These are phyloP conservation scores for Hesperophylax magnus DNA, from an alignment of 1,140 invertebrate species.

Conservation along the genomic window DNA sequence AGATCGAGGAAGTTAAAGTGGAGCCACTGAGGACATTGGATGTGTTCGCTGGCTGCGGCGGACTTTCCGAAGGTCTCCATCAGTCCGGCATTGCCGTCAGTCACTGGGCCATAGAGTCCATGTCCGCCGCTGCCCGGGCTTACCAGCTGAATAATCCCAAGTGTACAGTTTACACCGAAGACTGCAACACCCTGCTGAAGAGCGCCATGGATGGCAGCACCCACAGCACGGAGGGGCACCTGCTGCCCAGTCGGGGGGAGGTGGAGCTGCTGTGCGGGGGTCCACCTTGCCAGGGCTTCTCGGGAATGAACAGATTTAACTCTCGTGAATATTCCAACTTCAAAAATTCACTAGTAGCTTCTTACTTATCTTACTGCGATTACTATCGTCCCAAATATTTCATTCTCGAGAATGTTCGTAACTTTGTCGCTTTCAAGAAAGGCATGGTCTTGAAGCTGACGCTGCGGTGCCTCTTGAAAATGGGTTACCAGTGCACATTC, in stretches of 20 bases:
- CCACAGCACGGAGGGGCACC: conserved; percentile 70
- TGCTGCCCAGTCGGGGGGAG: conserved; percentile 83
- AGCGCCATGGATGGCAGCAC: conserved; percentile 73
- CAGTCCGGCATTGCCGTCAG: conserved; percentile 79
- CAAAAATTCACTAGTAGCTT: conserved; percentile 90
- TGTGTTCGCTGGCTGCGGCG: conserved; percentile 93
- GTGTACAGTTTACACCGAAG: conserved; percentile 83
- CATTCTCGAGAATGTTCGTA: conserved; percentile 89
- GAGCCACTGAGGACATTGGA: conserved; percentile 79
- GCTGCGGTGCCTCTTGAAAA: conserved; percentile 81
- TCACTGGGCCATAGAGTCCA: conserved; percentile 88
- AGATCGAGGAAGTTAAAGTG: conserved; percentile 59
- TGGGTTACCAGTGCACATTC: conserved; percentile 93
- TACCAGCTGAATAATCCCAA: conserved; percentile 85
- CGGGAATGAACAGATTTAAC: conserved; percentile 92
- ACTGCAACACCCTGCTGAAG: conserved; percentile 84
- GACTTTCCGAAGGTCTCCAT: conserved; percentile 81
- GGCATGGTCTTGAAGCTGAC: conserved; percentile 88
- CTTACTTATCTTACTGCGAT: conserved; percentile 89
- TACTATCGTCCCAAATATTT: conserved; percentile 90
- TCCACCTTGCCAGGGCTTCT: conserved; percentile 94
- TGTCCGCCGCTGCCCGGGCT: conserved; percentile 84
- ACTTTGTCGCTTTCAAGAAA: conserved; percentile 86
- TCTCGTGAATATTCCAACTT: conserved; percentile 89
- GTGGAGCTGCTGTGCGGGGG: conserved; percentile 90